Conservation (phyloP, 2,113 vertebrate genomes). For the Galemys pyrenaicus region DNA sequence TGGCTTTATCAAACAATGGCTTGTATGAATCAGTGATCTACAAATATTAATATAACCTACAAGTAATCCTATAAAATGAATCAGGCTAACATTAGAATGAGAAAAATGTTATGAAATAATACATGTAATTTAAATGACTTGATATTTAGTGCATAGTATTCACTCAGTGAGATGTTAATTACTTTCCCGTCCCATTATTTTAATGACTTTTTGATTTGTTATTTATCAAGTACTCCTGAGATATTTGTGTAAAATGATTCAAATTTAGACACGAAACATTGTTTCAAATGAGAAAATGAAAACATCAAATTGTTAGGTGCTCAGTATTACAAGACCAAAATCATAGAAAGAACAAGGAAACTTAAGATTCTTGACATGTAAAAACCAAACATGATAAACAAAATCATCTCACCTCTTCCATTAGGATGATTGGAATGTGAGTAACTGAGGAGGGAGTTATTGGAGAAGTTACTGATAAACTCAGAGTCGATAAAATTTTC, state of each 20-base stretch:
- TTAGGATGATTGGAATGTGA: neutral
- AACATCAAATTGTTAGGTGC: neutral
- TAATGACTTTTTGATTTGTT: neutral
- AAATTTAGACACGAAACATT: conserved; percentile 19
- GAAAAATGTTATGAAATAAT: neutral
- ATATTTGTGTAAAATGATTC: neutral
- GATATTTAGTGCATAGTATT: neutral
- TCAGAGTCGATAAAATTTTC: neutral
- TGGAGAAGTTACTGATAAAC: neutral
- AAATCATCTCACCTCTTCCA: conserved; percentile 10
- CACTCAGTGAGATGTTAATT: neutral
- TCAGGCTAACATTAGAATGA: neutral
- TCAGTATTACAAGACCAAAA: neutral
- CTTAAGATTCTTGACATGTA: neutral
- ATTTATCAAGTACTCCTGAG: neutral
- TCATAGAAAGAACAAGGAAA: neutral
- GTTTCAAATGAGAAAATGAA: conserved; percentile 51
- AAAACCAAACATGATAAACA: neutral
- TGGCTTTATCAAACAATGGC: neutral
- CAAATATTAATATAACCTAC: conserved; percentile 12
- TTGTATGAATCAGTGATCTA: neutral
- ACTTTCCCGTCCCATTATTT: neutral
- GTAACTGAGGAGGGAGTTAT: neutral
- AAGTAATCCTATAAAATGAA: neutral
- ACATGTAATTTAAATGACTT: neutral